Evolutionary conservation across 2,113 vertebrate species (phyloP).

Genomic region (Anoplopoma fimbria): DNA sequence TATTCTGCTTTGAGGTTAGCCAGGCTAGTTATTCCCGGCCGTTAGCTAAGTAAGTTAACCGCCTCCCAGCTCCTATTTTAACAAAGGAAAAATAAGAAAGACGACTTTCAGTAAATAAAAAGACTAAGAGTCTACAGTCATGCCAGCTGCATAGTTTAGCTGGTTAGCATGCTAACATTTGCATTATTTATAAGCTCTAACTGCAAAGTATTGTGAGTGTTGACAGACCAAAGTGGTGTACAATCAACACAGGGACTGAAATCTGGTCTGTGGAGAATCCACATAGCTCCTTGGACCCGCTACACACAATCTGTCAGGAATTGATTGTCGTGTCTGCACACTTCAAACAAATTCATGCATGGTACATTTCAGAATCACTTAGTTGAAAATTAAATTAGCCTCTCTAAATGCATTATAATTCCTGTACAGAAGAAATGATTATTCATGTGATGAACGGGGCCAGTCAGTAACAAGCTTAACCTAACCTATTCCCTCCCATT

Average conservation of each 20-base stretch:
- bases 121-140: too few species aligned
- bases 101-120: too few species aligned
- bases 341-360: slow-evolving; percentile 47
- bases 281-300: slow-evolving; percentile 9
- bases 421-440: slow-evolving; percentile 37
- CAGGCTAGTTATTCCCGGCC: too few species aligned
- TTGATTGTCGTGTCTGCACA: slow-evolving; percentile 5
- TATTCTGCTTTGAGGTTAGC: background rate
- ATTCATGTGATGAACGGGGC: slow-evolving; percentile 36
- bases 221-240: background rate
- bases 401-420: slow-evolving; percentile 49
- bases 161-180: background rate
- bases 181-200: background rate
- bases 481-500: slow-evolving; percentile 10
- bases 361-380: slow-evolving; percentile 45
- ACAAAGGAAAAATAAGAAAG: too few species aligned
- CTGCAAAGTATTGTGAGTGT: background rate
- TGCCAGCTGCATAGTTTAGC: background rate
- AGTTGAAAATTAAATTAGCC: slow-evolving; percentile 37
- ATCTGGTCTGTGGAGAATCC: background rate
- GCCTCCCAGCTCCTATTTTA: background rate
- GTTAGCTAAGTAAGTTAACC: background rate
- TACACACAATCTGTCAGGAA: slow-evolving; percentile 14
- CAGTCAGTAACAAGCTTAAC: slow-evolving; percentile 20
- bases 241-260: background rate